Evolutionary conservation across 2,888 invertebrate genomes (phyloP).

Genomic region (Euzetes globulus): DNA sequence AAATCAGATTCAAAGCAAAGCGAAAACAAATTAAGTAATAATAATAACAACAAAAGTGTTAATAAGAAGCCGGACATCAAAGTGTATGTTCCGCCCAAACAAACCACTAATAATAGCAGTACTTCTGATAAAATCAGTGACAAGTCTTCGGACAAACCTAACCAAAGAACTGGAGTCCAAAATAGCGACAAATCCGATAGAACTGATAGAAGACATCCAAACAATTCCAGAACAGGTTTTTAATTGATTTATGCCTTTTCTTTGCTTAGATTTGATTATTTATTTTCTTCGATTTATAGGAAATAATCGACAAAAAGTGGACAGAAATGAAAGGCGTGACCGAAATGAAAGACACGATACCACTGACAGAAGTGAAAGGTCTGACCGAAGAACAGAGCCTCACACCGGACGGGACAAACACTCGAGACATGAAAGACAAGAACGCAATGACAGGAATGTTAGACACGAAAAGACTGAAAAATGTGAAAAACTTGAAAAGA

Average conservation of each 20-base stretch:
- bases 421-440: neutral
- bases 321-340: neutral
- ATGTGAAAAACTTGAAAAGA: neutral
- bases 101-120: neutral
- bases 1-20: neutral
- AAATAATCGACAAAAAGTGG: neutral
- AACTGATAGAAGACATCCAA: neutral
- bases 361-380: neutral
- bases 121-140: neutral
- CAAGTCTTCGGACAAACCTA: neutral
- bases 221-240: slow-evolving; percentile 2
- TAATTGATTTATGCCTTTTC: neutral
- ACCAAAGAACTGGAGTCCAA: neutral
- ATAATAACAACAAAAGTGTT: neutral
- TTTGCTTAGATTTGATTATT: neutral
- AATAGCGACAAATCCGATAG: neutral
- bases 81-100: slow-evolving; percentile 25
- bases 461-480: neutral
- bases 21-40: slow-evolving; percentile 1
- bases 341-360: neutral
- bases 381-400: neutral
- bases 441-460: neutral
- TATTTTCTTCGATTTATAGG: neutral
- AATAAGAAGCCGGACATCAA: slow-evolving; percentile 24
- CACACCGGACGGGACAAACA: neutral